Percentiles rank a stretch among this genome's conserved stretches.
These are phyloP conservation scores for Galemys pyrenaicus DNA, from an alignment of 2,113 vertebrate genomes.

Conservation along the genomic window DNA sequence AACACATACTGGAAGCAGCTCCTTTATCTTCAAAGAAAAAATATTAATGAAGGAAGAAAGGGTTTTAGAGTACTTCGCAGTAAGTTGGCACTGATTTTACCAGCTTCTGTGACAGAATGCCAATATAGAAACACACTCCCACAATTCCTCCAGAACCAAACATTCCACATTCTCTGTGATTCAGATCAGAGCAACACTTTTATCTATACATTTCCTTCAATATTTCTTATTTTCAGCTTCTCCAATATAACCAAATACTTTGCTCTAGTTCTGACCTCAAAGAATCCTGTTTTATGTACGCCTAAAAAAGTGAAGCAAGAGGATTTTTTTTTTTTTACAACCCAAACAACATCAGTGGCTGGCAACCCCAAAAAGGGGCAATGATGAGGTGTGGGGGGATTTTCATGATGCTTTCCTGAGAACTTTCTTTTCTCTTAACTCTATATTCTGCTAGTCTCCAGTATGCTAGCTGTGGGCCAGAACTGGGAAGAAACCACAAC, in stretches of 20 bases:
- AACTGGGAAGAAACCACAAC: not conserved
- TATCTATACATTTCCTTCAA: not conserved
- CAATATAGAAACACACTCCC: not conserved
- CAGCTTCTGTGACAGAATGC: constrained; percentile 3
- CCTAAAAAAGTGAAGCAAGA: not conserved
- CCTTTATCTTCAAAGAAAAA: constrained; percentile 61
- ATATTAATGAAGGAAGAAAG: constrained; percentile 43
- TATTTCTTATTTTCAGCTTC: constrained; percentile 24
- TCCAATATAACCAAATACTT: not conserved
- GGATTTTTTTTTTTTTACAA: not conserved
- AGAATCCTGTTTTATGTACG: not conserved
- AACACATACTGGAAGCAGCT: not conserved
- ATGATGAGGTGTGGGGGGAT: not conserved
- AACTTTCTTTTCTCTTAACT: not conserved
- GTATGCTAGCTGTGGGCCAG: not conserved
- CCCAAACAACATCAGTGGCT: not conserved
- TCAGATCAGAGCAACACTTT: not conserved
- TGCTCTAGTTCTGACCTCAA: constrained; percentile 43
- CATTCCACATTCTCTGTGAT: not conserved
- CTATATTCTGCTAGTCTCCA: not conserved
- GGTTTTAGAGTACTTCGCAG: constrained; percentile 44
- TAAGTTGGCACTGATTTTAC: constrained; percentile 22
- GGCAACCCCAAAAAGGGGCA: constrained; percentile 7
- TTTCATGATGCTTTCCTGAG: not conserved
- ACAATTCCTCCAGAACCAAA: not conserved